Percentiles rank a stretch among this genome's conserved stretches.
These are phyloP conservation scores for Oligia fasciuncula DNA, from an alignment of 2,888 invertebrate species.

Conservation along the genomic window DNA sequence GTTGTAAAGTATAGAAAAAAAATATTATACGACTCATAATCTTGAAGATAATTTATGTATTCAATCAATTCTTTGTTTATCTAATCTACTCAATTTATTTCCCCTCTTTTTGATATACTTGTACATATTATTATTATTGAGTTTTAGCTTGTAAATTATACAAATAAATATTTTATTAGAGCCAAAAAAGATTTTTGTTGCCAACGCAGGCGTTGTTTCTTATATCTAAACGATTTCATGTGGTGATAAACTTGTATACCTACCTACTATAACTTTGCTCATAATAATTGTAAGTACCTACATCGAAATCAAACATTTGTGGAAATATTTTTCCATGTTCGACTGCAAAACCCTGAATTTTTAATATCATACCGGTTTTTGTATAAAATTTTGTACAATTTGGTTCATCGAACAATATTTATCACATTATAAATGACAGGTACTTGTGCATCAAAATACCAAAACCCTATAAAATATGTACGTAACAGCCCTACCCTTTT, in stretches of 20 bases:
- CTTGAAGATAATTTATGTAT: neutral
- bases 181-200: neutral
- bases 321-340: neutral
- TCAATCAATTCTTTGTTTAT: neutral
- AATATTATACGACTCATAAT: neutral
- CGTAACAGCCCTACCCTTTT: slow-evolving; percentile 40
- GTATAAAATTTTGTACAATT: neutral
- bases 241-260: neutral
- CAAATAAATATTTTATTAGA: no score
- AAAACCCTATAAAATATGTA: slow-evolving; percentile 40
- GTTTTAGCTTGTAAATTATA: neutral
- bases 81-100: neutral
- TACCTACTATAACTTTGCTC: neutral
- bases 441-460: slow-evolving; percentile 37
- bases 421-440: slow-evolving; percentile 34
- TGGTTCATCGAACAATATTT: neutral
- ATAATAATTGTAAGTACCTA: neutral
- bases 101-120: neutral
- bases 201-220: neutral
- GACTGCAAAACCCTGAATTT: neutral
- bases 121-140: neutral
- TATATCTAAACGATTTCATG: no score
- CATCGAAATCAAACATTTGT: neutral
- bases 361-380: neutral
- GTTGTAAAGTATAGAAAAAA: neutral